A percentile compares a stretch with the other conserved stretches of the same genome.
These are phyloP conservation scores for Pangasius krempfi DNA, from an alignment of 2,797 vertebrate species.

Conservation along the genomic window DNA sequence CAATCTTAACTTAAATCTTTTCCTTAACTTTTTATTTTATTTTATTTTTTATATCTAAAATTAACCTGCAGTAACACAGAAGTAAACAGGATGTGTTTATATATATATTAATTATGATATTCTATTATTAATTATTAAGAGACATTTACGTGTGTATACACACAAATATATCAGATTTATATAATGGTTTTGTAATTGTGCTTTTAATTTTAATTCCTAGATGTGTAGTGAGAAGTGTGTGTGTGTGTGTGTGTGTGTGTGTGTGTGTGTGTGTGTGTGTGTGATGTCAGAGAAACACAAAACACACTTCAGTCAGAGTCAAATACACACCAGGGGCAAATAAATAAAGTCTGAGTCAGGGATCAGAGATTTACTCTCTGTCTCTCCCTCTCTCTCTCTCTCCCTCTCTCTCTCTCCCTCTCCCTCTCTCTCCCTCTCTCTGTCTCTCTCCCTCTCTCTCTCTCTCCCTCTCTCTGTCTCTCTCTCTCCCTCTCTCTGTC, in stretches of 20 bases:
- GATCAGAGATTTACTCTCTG: slow-evolving; percentile 47
- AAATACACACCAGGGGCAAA: slow-evolving; percentile 44
- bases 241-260: background rate
- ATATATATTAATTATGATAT: background rate
- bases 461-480: too few species aligned
- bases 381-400: background rate
- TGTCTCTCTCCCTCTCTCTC: too few species aligned
- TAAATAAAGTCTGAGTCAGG: slow-evolving; percentile 45
- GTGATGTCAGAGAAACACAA: background rate
- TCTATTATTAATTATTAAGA: background rate
- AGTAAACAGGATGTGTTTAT: too few species aligned
- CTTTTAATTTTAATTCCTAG: background rate
- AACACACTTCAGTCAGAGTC: slow-evolving; percentile 17
- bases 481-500: background rate
- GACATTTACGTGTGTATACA: background rate
- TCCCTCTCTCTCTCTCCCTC: background rate
- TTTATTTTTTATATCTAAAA: too few species aligned
- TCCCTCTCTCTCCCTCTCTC: too few species aligned
- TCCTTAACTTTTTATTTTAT: too few species aligned
- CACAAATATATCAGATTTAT: background rate
- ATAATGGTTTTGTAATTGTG: background rate
- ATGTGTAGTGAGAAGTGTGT: background rate
- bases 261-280: slow-evolving; percentile 13
- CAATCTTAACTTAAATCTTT: background rate
- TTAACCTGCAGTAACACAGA: too few species aligned